Evolutionary conservation across 2,113 vertebrate species (phyloP).

Genomic region (Hydropotes inermis): DNA sequence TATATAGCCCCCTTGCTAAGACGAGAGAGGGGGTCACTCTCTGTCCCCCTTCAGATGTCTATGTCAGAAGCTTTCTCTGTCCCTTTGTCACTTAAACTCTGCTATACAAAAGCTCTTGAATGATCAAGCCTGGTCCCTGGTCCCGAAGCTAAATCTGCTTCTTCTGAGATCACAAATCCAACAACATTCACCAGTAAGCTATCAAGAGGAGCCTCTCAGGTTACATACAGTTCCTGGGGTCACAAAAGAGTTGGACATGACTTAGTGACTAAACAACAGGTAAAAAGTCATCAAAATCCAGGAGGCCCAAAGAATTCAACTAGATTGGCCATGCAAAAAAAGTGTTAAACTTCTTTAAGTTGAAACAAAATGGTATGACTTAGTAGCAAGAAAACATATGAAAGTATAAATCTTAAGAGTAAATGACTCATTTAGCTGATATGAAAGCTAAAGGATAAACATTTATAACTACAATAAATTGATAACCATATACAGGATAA

Average conservation of each 20-base stretch:
- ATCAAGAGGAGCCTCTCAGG: background rate
- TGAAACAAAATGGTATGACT: background rate
- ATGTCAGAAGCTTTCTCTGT: background rate
- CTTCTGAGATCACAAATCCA: background rate
- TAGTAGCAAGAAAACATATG: background rate
- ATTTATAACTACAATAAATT: background rate
- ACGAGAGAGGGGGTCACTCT: background rate
- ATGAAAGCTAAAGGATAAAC: background rate
- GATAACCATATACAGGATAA: background rate
- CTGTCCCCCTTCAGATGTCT: background rate
- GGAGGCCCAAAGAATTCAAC: background rate
- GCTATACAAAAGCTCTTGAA: background rate
- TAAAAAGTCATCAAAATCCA: background rate
- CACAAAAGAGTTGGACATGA: background rate
- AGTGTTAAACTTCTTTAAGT: background rate
- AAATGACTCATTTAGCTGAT: background rate
- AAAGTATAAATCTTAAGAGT: background rate
- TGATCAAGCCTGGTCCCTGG: background rate
- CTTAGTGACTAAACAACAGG: background rate
- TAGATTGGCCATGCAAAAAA: background rate
- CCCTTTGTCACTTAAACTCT: background rate
- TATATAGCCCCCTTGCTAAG: background rate
- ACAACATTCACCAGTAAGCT: background rate
- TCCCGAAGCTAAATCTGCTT: background rate
- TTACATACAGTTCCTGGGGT: background rate